Evolutionary conservation across 2,888 invertebrate genomes (phyloP).

Genomic region (Erynnis tages): DNA sequence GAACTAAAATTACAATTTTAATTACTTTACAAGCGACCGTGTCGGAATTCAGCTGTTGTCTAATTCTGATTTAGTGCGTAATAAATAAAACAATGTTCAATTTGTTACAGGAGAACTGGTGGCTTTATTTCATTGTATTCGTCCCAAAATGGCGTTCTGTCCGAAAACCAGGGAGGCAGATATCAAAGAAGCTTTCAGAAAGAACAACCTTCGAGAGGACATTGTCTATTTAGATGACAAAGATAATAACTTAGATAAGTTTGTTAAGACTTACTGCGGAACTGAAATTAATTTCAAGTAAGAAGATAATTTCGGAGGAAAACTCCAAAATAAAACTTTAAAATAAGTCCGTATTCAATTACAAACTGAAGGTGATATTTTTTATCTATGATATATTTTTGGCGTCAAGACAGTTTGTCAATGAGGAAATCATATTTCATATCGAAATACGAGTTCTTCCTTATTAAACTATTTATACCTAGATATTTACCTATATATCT

Average conservation of each 20-base stretch:
- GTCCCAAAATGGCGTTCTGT: constrained; percentile 50
- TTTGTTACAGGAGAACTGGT: constrained; percentile 35
- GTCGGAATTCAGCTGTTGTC: constrained; percentile 9
- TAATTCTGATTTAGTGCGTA: constrained; percentile 14
- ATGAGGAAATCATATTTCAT: no score
- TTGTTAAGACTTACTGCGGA: constrained; percentile 43
- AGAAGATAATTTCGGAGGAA: constrained; percentile 12
- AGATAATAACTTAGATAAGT: constrained; percentile 40
- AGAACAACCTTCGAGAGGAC: constrained; percentile 33
- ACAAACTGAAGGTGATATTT: no score
- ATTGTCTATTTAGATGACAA: constrained; percentile 47
- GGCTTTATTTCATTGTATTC: constrained; percentile 30
- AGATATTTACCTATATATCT: no score
- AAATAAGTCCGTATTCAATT: no score
- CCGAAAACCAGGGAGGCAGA: constrained; percentile 42
- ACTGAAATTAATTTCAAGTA: constrained; percentile 47
- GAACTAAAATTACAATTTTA: background rate
- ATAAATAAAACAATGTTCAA: constrained; percentile 7
- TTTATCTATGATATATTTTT: no score
- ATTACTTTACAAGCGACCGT: background rate
- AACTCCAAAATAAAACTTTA: no score
- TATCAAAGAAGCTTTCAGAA: constrained; percentile 38
- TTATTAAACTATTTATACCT: no score
- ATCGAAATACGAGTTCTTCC: no score
- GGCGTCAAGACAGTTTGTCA: no score